These are phyloP conservation scores for Chaetodon trifascialis DNA, from an alignment of 2,113 vertebrate species.

Conservation along the genomic window DNA sequence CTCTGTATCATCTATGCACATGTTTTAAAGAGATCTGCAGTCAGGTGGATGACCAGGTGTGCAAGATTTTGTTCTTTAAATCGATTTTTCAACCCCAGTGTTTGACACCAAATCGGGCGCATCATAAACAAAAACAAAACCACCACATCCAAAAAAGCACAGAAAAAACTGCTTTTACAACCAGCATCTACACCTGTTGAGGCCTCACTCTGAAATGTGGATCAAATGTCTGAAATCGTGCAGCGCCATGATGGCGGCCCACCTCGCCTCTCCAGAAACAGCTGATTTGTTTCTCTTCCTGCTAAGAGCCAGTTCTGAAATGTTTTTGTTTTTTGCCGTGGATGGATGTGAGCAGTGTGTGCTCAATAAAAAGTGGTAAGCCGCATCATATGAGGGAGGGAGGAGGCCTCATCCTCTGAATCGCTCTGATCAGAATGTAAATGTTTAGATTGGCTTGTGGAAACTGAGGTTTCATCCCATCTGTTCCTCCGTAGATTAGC, in stretches of 20 bases:
- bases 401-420: constrained; percentile 11
- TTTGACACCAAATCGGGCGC: not conserved
- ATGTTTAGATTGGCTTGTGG: constrained; percentile 63
- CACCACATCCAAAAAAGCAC: not conserved
- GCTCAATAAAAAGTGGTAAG: constrained; percentile 4
- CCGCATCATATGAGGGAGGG: not conserved
- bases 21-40: not conserved
- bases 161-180: not conserved
- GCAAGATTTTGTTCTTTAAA: not conserved
- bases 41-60: not conserved
- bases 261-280: not conserved
- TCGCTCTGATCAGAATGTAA: constrained; percentile 44
- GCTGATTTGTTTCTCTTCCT: not conserved
- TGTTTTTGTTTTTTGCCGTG: not conserved
- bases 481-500: constrained; percentile 42
- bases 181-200: not conserved
- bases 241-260: not conserved
- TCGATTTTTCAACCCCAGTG: not conserved
- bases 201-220: not conserved
- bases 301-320: not conserved
- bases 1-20: not conserved
- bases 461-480: constrained; percentile 35
- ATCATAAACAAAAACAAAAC: constrained; percentile 28
- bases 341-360: not conserved
- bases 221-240: too few relatives aligned